Percentiles rank a stretch among this genome's conserved stretches.
Conservation (phyloP, 2,888 invertebrate genomes). For the Pseudoips prasinana region DNA sequence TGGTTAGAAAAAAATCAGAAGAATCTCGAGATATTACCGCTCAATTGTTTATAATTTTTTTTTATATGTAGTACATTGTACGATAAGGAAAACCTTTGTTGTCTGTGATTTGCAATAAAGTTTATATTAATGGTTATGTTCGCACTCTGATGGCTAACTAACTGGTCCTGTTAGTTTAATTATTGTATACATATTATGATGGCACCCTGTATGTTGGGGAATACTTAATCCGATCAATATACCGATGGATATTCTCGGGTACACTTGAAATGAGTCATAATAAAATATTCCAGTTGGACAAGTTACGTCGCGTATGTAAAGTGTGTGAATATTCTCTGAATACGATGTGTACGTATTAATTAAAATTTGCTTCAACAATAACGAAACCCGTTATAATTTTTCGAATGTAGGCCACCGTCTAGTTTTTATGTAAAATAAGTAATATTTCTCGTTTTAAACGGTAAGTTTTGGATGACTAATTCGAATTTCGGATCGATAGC, state of each 20-base stretch:
- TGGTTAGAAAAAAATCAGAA: too few species aligned
- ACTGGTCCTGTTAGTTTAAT: too few species aligned
- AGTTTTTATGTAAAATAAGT: slow-evolving; percentile 17
- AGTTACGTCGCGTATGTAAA: slow-evolving; percentile 36
- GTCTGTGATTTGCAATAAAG: too few species aligned
- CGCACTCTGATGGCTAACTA: too few species aligned
- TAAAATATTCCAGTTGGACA: slow-evolving; percentile 41
- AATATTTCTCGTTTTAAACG: slow-evolving; percentile 29
- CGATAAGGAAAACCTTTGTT: too few species aligned
- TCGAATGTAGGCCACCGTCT: slow-evolving; percentile 21
- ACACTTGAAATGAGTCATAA: slow-evolving; percentile 38
- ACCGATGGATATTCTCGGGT: slow-evolving; percentile 17
- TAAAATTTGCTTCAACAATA: slow-evolving; percentile 41
- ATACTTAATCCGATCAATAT: slow-evolving; percentile 18
- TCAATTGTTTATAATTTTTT: too few species aligned
- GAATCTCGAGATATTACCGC: too few species aligned
- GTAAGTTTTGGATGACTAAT: slow-evolving; percentile 29
- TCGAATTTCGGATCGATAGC: slow-evolving; percentile 4
- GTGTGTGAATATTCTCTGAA: slow-evolving; percentile 42
- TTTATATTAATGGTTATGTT: too few species aligned
- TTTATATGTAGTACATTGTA: too few species aligned
- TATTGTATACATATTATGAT: too few species aligned
- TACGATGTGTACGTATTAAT: slow-evolving; percentile 31
- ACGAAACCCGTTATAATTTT: slow-evolving; percentile 43
- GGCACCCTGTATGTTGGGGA: too few species aligned